Evolutionary conservation across 2,113 vertebrate genomes (phyloP).

Genomic region (Phylloscopus trochiloides): DNA sequence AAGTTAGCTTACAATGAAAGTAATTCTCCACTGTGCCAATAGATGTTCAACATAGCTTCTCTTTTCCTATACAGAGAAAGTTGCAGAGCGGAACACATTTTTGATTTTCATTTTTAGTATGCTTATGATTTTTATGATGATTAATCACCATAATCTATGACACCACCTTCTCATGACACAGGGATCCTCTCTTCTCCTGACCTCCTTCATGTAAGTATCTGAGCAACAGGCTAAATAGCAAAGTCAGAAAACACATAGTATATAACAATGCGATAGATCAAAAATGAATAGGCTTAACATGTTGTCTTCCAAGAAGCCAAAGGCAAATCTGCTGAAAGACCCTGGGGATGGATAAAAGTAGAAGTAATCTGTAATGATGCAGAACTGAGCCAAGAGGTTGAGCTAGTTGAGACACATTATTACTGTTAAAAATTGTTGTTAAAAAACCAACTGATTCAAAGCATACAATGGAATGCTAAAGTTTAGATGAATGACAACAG

Average conservation of each 20-base stretch:
- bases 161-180: background rate
- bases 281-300: background rate
- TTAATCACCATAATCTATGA: background rate
- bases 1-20: slow-evolving; percentile 23
- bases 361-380: background rate
- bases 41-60: background rate
- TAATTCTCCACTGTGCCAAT: background rate
- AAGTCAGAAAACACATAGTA: background rate
- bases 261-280: background rate
- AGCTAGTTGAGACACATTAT: background rate
- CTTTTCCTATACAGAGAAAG: background rate
- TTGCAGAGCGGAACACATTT: background rate
- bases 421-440: background rate
- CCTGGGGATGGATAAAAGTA: background rate
- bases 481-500: background rate
- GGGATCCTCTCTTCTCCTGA: background rate
- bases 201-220: background rate
- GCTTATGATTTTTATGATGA: background rate
- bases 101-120: background rate
- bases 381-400: background rate
- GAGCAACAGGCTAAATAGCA: background rate
- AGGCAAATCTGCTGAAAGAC: background rate
- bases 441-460: background rate
- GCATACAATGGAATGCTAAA: background rate
- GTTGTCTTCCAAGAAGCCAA: background rate